These are phyloP conservation scores for Tineola bisselliella DNA, from an alignment of 2,888 invertebrate genomes.

Conservation along the genomic window DNA sequence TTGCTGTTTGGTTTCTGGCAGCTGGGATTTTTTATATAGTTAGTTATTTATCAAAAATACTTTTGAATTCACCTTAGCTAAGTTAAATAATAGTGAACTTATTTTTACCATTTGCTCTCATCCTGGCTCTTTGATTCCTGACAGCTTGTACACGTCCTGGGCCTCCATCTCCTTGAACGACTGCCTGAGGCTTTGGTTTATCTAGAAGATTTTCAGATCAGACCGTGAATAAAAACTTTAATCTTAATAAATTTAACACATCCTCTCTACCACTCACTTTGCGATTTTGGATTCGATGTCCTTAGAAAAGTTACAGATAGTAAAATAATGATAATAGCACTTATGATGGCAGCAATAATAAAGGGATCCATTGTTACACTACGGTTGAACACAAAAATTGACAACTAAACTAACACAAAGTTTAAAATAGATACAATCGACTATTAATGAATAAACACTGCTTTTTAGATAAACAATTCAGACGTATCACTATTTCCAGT, in stretches of 20 bases:
- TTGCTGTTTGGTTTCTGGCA: constrained; percentile 51
- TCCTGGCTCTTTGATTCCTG: constrained; percentile 75
- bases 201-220: constrained; percentile 28
- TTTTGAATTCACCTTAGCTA: no score
- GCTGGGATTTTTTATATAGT: constrained; percentile 29
- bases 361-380: constrained; percentile 64
- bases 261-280: no score
- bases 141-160: constrained; percentile 77
- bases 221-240: no score
- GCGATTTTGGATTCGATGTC: constrained; percentile 39
- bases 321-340: constrained; percentile 43
- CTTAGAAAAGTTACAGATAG: constrained; percentile 42
- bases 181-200: constrained; percentile 44
- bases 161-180: constrained; percentile 60
- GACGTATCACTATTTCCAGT: no score
- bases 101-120: constrained; percentile 65
- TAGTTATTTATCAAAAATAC: no score
- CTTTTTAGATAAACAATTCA: no score
- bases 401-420: no score
- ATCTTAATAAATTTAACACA: no score
- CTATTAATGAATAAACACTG: no score
- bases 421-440: no score
- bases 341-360: constrained; percentile 52
- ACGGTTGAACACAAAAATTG: no score
- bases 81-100: no score